phyloP scores from a whole-genome alignment of 2,888 invertebrate genomes.

The Hyposoter didymator region DNA sequence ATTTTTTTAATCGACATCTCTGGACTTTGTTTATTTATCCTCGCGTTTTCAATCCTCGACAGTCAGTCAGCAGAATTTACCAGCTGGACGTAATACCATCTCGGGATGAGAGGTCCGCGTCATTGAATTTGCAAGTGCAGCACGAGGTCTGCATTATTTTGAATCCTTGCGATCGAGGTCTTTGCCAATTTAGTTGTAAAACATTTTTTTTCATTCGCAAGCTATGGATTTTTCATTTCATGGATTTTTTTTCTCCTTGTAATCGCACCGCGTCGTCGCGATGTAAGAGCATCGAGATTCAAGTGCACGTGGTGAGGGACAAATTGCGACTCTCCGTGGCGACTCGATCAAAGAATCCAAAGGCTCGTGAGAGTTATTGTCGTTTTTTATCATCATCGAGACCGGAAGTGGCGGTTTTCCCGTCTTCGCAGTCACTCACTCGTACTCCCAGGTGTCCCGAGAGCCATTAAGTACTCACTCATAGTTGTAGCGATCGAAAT shows the following conservation, averaged over 20 bases:
- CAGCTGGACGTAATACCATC: background rate
- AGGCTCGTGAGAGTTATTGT: background rate
- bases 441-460: conserved; percentile 4
- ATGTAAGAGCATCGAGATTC: background rate
- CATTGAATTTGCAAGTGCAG: conserved; percentile 12
- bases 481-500: conserved; percentile 25
- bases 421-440: conserved; percentile 1
- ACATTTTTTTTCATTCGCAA: conserved; percentile 16
- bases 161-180: conserved; percentile 53
- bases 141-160: conserved; percentile 53
- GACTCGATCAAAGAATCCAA: conserved; percentile 5
- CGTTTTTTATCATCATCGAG: conserved; percentile 26
- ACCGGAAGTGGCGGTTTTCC: conserved; percentile 31
- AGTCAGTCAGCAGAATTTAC: background rate
- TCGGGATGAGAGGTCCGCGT: conserved; percentile 45
- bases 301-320: background rate
- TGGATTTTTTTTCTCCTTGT: background rate
- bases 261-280: background rate
- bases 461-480: background rate
- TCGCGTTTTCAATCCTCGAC: background rate
- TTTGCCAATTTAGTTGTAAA: conserved; percentile 56
- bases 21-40: background rate
- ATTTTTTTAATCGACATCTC: no score
- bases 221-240: conserved; percentile 3
- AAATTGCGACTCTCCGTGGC: conserved; percentile 24